Conservation (phyloP, 2,797 vertebrate genomes). For the Danio aesculapii region DNA sequence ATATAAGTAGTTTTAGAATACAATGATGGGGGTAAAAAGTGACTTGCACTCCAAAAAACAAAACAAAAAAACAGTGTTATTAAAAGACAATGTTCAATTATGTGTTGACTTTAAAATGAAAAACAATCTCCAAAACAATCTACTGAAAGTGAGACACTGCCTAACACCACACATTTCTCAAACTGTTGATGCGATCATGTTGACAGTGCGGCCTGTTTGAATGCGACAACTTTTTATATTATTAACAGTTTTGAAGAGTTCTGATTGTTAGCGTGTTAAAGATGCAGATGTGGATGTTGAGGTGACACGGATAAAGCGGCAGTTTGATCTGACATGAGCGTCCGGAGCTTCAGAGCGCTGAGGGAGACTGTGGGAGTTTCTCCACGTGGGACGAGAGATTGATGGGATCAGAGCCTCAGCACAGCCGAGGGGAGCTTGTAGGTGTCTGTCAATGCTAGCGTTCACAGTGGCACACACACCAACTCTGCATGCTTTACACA, state of each 20-base stretch:
- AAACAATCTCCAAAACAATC: not conserved
- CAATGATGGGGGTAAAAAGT: too few species aligned
- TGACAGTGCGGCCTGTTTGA: too few species aligned
- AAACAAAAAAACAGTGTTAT: too few species aligned
- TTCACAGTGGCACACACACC: constrained; percentile 77
- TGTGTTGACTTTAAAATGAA: not conserved
- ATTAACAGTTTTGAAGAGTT: not conserved
- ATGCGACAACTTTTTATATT: too few species aligned
- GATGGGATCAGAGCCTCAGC: constrained; percentile 79
- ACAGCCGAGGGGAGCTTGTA: constrained; percentile 67
- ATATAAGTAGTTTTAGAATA: too few species aligned
- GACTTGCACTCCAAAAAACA: too few species aligned
- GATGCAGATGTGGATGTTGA: not conserved
- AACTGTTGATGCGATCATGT: not conserved
- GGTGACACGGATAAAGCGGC: constrained; percentile 62
- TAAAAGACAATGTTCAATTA: not conserved
- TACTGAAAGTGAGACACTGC: not conserved
- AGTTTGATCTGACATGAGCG: constrained; percentile 42
- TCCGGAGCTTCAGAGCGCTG: constrained; percentile 30
- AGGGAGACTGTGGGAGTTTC: constrained; percentile 64
- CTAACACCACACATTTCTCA: not conserved
- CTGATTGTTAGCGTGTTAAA: not conserved
- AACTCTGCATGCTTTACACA: constrained; percentile 72
- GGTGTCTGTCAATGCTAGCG: constrained; percentile 80
- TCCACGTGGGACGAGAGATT: constrained; percentile 65